A percentile compares a stretch with the other conserved stretches of the same genome.
Conservation (phyloP, 2,797 vertebrate species). For the Furcifer pardalis region DNA sequence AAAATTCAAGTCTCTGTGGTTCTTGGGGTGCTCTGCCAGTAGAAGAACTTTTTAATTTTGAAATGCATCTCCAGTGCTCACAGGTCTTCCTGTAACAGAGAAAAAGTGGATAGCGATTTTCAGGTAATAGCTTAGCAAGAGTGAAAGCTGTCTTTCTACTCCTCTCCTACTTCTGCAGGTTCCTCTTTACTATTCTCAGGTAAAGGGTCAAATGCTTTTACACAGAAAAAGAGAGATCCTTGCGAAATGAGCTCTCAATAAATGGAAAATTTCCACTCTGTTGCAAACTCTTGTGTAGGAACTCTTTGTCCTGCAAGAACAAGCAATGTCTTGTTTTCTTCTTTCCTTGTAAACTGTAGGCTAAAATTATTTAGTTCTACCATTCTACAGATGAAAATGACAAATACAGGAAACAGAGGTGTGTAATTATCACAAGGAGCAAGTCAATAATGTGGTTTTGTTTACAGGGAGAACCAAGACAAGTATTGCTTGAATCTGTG, state of each 20-base stretch:
- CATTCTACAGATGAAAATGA: neutral
- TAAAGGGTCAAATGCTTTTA: neutral
- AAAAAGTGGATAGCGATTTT: no score
- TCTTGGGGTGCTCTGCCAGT: no score
- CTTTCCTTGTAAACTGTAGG: neutral
- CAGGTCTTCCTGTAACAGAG: no score
- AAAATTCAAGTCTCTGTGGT: no score
- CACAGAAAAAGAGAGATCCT: neutral
- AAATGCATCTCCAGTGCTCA: no score
- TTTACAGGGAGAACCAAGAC: neutral
- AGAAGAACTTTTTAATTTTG: no score
- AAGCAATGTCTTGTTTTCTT: conserved; percentile 9
- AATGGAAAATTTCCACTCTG: neutral
- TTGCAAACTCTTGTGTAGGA: neutral
- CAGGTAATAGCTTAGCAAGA: no score
- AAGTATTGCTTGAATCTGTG: neutral
- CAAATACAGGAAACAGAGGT: conserved; percentile 2
- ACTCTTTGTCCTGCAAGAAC: neutral
- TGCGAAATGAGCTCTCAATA: neutral
- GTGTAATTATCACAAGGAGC: neutral
- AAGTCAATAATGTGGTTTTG: neutral
- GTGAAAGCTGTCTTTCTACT: neutral
- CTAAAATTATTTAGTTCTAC: conserved; percentile 4
- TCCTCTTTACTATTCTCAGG: neutral
- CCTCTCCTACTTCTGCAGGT: neutral